Base-by-base conservation (phyloP, 35 echinoderm and acorn worm species). In the Strongylocentrotus purpuratus region DNA sequence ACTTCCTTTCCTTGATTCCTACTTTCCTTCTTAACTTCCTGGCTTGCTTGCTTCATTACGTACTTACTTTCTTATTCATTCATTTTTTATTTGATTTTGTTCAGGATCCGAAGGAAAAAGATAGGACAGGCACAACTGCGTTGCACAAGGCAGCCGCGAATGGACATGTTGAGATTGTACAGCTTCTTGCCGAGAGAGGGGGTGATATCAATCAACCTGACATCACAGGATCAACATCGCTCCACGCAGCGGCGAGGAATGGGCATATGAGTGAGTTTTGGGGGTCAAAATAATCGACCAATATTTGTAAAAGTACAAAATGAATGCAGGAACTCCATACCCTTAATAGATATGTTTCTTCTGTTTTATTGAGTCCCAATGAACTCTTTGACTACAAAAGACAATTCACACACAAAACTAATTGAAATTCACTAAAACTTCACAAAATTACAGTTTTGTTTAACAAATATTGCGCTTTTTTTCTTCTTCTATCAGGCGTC, bases 91-190 rank as follows among this genome's bases (percentile, higher is more conserved):
- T 70, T 28, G 17, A 28, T 17, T 35, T 41, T 95, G 46, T 48
- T 31, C 70, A 99, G 98, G 94, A 97, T 92, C 96, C 95, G 7
- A 95, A 96, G 52, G 93, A 95, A 17, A 97, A 96, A 31, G 98
- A 99, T 70, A 94, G 93, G 28, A 88, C 94, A 17, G 98, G 98
- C 18, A 98, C 90, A 10, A 96, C 97, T 1, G 90, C 97, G 4
- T 88, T 99, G 31, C 98, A 99, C 90, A 99, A 96, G 94, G 98
- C 98, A n/a, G 98, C 98, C 3, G 98, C 98, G 1, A 99, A 99
- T 86, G 98, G 98, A 4, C 94, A 97, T 33, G 55, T 97, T 71
- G 95, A 96, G n/a, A 97, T 95, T 48, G 46, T 99, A 9, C 95
- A 99, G 88, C 45, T 95, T 20, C 58, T 99, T 28, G 94, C 94